Conservation (phyloP, 2,888 invertebrate genomes). For the Drosophila percnosoma region DNA sequence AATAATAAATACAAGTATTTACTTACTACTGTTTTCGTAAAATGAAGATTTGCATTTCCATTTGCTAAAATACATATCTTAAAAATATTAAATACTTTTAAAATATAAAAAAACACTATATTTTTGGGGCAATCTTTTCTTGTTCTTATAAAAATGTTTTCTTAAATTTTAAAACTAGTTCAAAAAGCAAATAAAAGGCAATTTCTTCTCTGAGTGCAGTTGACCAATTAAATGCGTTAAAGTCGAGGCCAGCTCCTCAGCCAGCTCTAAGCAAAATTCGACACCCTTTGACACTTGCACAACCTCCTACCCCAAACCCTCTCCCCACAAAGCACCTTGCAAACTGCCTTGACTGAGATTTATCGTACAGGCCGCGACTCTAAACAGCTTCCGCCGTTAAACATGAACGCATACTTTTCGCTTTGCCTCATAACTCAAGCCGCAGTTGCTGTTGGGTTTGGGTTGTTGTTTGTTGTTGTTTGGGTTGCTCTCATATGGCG, state of each 20-base stretch:
- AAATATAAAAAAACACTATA: too few species aligned
- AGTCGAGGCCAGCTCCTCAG: neutral
- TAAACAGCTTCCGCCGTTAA: conserved; percentile 81
- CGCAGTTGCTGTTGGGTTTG: conserved; percentile 18
- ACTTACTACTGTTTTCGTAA: too few species aligned
- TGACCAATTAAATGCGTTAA: conserved; percentile 68
- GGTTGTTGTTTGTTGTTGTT: conserved; percentile 28
- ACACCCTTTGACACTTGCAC: conserved; percentile 46
- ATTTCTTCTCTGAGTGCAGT: conserved; percentile 6
- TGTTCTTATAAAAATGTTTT: too few species aligned
- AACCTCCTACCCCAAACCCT: neutral
- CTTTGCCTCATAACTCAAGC: conserved; percentile 60
- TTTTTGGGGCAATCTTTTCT: too few species aligned
- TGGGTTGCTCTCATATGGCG: conserved; percentile 58
- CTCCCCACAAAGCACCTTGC: too few species aligned
- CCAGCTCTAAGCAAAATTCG: conserved; percentile 9
- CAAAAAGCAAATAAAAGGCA: too few species aligned
- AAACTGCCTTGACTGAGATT: conserved; percentile 52
- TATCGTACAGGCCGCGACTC: conserved; percentile 73
- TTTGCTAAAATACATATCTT: too few species aligned
- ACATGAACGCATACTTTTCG: conserved; percentile 69
- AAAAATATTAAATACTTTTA: too few species aligned
- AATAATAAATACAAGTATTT: too few species aligned
- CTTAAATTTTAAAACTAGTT: too few species aligned
- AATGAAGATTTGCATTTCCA: too few species aligned